phyloP scores from a whole-genome alignment of 2,797 vertebrate genomes.

The Vipera ursinii region DNA sequence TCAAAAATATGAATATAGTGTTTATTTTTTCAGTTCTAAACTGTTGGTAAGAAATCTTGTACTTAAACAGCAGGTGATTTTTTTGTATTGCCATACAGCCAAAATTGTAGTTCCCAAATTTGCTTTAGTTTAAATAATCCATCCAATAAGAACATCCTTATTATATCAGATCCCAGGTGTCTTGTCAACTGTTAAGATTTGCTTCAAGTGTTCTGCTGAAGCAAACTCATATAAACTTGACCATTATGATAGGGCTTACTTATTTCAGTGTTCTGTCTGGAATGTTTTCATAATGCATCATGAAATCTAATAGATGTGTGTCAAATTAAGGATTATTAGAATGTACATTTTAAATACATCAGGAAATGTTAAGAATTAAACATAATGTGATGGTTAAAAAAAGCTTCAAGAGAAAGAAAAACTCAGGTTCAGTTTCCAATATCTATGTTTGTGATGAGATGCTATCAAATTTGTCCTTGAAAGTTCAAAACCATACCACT shows the following conservation, averaged over 20 bases:
- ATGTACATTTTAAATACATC: neutral
- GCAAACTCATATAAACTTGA: neutral
- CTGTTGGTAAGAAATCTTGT: neutral
- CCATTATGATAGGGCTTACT: neutral
- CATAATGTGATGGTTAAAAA: neutral
- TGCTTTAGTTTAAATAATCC: constrained; percentile 10
- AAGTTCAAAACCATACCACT: neutral
- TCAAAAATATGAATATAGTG: neutral
- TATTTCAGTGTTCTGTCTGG: neutral
- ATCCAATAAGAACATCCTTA: neutral
- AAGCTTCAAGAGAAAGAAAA: neutral
- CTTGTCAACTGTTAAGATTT: constrained; percentile 12
- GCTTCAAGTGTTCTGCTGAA: neutral
- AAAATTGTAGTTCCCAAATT: neutral
- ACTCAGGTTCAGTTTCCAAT: neutral
- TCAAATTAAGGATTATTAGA: neutral
- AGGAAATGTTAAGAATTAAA: neutral
- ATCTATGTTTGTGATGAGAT: neutral
- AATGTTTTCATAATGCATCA: neutral
- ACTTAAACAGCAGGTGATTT: neutral
- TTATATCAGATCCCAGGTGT: neutral
- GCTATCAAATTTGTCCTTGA: neutral
- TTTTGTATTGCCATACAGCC: neutral
- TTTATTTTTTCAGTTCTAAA: neutral
- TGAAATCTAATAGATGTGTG: neutral